Evolutionary conservation across 2,113 vertebrate species (phyloP).

Genomic region (Eolophus roseicapilla): DNA sequence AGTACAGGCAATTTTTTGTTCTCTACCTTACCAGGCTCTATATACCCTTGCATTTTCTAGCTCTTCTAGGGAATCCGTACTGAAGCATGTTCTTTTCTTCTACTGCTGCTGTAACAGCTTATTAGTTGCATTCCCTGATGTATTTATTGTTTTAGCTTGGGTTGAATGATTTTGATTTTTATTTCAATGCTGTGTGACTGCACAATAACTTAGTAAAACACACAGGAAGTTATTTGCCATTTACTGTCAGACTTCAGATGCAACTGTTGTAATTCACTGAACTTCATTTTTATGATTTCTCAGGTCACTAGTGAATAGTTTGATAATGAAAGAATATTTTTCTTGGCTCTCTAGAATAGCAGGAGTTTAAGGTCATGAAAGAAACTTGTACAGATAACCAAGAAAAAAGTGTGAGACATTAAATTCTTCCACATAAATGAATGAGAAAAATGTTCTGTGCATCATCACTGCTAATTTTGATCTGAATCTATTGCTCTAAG

Average conservation of each 20-base stretch:
- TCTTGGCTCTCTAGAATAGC: not conserved
- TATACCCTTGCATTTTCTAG: not conserved
- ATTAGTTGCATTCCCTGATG: not conserved
- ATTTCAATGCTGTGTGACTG: not conserved
- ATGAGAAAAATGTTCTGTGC: not conserved
- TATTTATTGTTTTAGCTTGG: constrained; percentile 2
- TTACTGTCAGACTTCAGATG: not conserved
- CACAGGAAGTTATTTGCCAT: not conserved
- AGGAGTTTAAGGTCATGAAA: not conserved
- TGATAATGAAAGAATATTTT: not conserved
- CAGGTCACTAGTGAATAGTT: not conserved
- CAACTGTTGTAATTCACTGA: not conserved
- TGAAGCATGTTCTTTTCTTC: not conserved
- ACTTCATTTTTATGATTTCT: not conserved
- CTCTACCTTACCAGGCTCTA: not conserved
- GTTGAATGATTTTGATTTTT: not conserved
- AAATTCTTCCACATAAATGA: not conserved
- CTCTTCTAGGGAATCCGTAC: not conserved
- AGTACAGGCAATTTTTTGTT: not conserved
- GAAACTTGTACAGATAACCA: not conserved
- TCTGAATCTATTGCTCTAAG: not conserved
- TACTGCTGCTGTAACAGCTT: not conserved
- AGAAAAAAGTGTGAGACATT: not conserved
- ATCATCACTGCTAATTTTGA: not conserved
- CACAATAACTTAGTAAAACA: not conserved